Base-by-base conservation (phyloP, 2,113 vertebrate genomes). In the Eudyptes chrysolophus region DNA sequence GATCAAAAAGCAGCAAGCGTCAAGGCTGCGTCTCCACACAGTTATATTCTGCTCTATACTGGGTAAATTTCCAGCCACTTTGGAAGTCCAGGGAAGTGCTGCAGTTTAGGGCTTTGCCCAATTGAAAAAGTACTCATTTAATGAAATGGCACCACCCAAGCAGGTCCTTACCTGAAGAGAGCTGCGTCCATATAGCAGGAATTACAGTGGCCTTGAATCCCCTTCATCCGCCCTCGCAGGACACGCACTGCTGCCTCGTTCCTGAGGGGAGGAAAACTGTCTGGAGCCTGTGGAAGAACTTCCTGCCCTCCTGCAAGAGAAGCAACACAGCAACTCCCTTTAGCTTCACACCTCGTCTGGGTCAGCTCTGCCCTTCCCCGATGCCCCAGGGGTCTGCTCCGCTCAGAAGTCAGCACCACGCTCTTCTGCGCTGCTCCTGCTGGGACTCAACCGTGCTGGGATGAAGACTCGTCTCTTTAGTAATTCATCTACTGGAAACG, bases 121-220 rank as follows among this genome's bases (percentile, higher is more conserved):
- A 11, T 58, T 70, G 29, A 65, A 62, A 44, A 11, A 25, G 14
- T 5, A 12, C n/a, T 38, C 2, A 5, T 48, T 84, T 69, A 16
- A 54, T 8, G 27, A 48, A 20, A 18, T 0, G 8, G 16, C 72
- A 60, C 8, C 49, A 42, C 30, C 20, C 65, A 27, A 55, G 61
- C 15, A 36, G 46, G 22, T 44, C 21, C 97, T 70, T 42, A 99
- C 99, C 99, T 99, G 96, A 99, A 99, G 44, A 99, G 99, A 49
- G 99, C 97, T 13, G 98, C 97, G 1, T 99, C 99, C 99, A 99
- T 99, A 90, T 99, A 99, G 97, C 99, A 99, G 92, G 99, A 99
- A 98, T 99, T 99, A 38, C 98, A 99, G 86, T 99, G 99, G 25
- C 99, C 99, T 83, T 99, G 99, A 89, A 99, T 99, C 10, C 99